Conservation (phyloP, 2,888 invertebrate genomes). For the Phyto melanocephala region DNA sequence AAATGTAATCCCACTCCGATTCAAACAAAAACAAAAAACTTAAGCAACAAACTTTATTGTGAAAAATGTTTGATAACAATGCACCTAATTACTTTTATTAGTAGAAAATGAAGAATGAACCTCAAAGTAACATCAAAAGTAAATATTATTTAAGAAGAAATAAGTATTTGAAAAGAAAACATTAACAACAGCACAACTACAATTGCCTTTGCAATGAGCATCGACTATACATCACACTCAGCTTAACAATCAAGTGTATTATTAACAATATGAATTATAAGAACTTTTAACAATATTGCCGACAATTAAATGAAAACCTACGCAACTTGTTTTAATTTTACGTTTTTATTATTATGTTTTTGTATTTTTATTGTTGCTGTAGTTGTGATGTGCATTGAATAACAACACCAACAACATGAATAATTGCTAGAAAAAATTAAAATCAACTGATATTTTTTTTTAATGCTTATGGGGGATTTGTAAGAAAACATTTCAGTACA, state of each 20-base stretch:
- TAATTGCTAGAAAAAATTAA: conserved; percentile 8
- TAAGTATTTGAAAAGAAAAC: conserved; percentile 31
- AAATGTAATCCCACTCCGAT: neutral
- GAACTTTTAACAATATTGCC: conserved; percentile 56
- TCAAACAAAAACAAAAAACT: conserved; percentile 15
- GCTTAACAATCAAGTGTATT: conserved; percentile 53
- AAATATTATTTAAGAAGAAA: neutral
- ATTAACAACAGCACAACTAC: conserved; percentile 44
- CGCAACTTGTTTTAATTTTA: conserved; percentile 64
- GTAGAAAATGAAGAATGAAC: neutral
- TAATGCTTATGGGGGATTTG: conserved; percentile 20
- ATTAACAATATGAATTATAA: conserved; percentile 64
- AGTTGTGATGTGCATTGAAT: neutral
- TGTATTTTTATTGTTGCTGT: neutral
- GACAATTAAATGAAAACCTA: conserved; percentile 69
- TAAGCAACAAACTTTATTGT: conserved; percentile 22
- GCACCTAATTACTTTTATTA: conserved; percentile 66
- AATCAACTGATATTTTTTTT: conserved; percentile 42
- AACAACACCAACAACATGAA: neutral
- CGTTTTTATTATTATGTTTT: neutral
- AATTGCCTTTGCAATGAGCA: conserved; percentile 30
- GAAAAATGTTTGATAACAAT: conserved; percentile 49
- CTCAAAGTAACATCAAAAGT: conserved; percentile 61
- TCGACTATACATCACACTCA: conserved; percentile 25
- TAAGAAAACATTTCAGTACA: neutral